Percentiles rank a stretch among this genome's conserved stretches.
Conservation (phyloP, 2,797 vertebrate genomes). For the Serranus cabrilla region DNA sequence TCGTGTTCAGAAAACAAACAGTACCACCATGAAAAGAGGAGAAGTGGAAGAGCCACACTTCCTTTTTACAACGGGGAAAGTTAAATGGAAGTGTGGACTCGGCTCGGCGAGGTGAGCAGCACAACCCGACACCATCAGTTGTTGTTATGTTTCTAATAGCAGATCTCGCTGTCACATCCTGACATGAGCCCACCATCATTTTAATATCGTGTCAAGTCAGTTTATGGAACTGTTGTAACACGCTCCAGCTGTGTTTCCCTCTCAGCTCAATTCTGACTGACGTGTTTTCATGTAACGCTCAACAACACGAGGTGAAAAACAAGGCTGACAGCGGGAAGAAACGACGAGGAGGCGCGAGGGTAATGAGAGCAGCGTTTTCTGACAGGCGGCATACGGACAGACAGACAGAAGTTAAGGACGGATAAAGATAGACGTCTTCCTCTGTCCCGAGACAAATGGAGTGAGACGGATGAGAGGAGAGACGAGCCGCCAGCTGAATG, state of each 20-base stretch:
- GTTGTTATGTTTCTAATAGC: not conserved
- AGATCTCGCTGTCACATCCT: not conserved
- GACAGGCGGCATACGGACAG: conserved; percentile 12
- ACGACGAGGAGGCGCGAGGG: conserved; percentile 27
- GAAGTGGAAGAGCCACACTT: not conserved
- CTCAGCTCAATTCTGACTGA: conserved; percentile 4
- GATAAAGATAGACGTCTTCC: conserved; percentile 12
- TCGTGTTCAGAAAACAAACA: not conserved
- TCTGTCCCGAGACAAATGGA: conserved; percentile 26
- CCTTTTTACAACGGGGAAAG: not conserved
- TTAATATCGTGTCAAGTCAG: not conserved
- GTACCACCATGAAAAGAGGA: not conserved
- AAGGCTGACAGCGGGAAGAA: conserved; percentile 32
- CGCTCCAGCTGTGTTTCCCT: conserved; percentile 27
- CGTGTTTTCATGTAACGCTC: conserved; percentile 26
- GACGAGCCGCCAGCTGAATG: conserved; percentile 33
- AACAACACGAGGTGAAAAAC: conserved; percentile 33
- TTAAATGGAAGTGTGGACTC: too few relatives aligned
- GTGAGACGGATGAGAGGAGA: conserved; percentile 13
- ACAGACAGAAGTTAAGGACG: conserved; percentile 10
- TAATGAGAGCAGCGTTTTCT: conserved; percentile 55
- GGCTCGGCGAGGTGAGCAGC: not conserved
- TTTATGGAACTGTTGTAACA: conserved; percentile 16
- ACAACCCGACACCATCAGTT: not conserved
- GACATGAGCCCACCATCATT: not conserved